Evolutionary conservation across 2,888 invertebrate species (phyloP), one percentile per base, ranked within the genome.

Genomic region (Caradrina kadenii): DNA sequence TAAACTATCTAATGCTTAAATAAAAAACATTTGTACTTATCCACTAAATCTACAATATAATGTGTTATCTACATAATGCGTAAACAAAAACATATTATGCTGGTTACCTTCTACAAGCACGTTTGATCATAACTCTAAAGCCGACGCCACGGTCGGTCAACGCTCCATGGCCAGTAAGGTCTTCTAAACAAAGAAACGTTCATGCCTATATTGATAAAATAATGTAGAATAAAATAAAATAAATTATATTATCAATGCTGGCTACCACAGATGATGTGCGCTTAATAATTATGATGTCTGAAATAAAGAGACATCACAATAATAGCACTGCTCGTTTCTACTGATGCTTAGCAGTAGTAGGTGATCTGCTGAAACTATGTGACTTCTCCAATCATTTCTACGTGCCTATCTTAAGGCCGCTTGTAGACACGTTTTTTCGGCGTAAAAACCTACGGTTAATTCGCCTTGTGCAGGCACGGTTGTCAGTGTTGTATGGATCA

Each of bases 131-230:
- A 54, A 52, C 21, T 26, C 17, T 56, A 49, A 22, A 56, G n/a
- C 5, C 21, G 49, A 35, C 15, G 35, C 35, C 17, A 19, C 54
- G 22, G 19, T 39, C 60, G 63, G 66, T 63, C 70, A 64, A 69
- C 31, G 61, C 65, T 71, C 74, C 55, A 71, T 55, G 59, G 53
- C 62, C 63, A 63, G 42, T 69, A 73, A 72, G 66, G 82, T 80
- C 63, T 49, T 65, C 54, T 68, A 70, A 75, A 73, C 79, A 82
- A 79, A 75, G 60, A 69, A 66, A 72, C 49, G 26, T 68, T 63
- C 54, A 66, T 62, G 39, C 11, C 55, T 64, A 7, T 52, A 42
- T 45, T 60, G 65, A 77, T 76, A 60, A 77, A 76, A 66, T 77
- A 49, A 63, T 50, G 10, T 45, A 73, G 63, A 64, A 76, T 52